Evolutionary conservation across 2,797 vertebrate genomes (phyloP).

Genomic region (Pseudocheirus occidentalis): DNA sequence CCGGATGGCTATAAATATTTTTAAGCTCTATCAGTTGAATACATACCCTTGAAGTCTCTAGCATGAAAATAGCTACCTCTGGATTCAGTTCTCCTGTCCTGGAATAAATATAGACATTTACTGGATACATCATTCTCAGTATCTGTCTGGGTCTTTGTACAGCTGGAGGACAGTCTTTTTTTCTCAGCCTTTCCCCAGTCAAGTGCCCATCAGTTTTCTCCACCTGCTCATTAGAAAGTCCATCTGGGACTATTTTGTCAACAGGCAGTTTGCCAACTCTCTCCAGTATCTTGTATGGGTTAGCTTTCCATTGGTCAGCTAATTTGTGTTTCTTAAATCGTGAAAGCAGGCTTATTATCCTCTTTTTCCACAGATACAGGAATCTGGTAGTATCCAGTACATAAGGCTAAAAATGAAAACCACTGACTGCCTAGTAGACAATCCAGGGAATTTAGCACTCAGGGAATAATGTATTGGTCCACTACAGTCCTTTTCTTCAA

Average conservation of each 20-base stretch:
- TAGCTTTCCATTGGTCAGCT: background rate
- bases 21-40: background rate
- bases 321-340: background rate
- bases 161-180: background rate
- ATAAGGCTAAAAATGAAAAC: background rate
- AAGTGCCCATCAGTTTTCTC: background rate
- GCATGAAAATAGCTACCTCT: background rate
- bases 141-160: background rate
- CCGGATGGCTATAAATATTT: background rate
- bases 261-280: background rate
- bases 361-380: background rate
- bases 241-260: background rate
- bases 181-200: background rate
- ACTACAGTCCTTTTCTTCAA: background rate
- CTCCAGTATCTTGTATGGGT: background rate
- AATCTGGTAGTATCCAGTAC: background rate
- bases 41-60: background rate
- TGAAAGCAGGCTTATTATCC: background rate
- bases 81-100: background rate
- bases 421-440: background rate
- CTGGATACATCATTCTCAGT: background rate
- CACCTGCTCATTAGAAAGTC: background rate
- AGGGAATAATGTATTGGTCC: background rate
- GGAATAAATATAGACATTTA: background rate
- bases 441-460: background rate